Evolutionary conservation across 1,140 invertebrate species (phyloP).

Genomic region (Sarcophaga bullata): DNA sequence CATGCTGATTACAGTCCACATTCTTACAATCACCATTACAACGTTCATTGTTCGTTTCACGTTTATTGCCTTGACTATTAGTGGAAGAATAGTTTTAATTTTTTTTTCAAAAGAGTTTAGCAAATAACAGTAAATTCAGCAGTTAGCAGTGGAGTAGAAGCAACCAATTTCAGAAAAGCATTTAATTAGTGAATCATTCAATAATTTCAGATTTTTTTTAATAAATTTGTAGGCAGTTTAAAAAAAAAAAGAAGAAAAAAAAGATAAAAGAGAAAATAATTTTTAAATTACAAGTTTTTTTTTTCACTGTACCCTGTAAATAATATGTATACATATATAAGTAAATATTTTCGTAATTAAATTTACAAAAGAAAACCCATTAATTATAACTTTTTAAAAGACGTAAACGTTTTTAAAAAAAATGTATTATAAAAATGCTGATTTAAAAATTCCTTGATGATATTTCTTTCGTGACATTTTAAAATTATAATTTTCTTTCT

Average conservation of each 20-base stretch:
- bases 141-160: constrained; percentile 44
- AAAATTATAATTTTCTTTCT: no score
- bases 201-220: background rate
- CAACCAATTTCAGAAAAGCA: constrained; percentile 34
- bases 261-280: constrained; percentile 39
- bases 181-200: constrained; percentile 18
- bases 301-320: background rate
- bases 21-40: constrained; percentile 60
- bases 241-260: constrained; percentile 32
- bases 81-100: background rate
- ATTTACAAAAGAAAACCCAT: no score
- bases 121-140: constrained; percentile 39
- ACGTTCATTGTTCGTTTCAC: constrained; percentile 35
- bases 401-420: no score
- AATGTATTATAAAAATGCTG: no score
- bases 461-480: no score
- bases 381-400: no score
- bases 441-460: no score
- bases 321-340: no score
- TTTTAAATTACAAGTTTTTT: constrained; percentile 35
- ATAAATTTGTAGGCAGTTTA: background rate
- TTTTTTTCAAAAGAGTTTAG: background rate
- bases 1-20: constrained; percentile 54
- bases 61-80: constrained; percentile 15
- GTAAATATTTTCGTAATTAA: no score